These are phyloP conservation scores for Pocillopora meandrina DNA, from an alignment of 92 coral and sea anemone genomes.

Conservation along the genomic window DNA sequence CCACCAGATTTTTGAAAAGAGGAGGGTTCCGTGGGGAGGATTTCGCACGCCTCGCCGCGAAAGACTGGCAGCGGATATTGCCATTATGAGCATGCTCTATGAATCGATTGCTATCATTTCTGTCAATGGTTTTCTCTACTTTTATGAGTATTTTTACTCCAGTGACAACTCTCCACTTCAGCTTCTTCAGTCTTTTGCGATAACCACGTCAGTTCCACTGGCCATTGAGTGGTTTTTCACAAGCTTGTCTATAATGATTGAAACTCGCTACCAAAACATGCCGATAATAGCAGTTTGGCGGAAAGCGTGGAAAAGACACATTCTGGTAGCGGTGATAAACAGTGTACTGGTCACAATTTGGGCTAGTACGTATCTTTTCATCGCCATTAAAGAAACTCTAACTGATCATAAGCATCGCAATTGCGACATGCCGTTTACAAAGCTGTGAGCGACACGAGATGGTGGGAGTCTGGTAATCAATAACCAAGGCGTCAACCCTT, in stretches of 20 bases:
- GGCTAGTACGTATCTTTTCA: background rate
- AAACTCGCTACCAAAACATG: conserved; percentile 38
- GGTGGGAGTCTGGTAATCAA: background rate
- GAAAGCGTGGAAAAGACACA: conserved; percentile 9
- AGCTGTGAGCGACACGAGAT: background rate
- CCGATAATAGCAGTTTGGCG: conserved; percentile 30
- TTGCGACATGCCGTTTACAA: conserved; percentile 10
- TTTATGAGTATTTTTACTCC: conserved; percentile 23
- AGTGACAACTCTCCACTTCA: background rate
- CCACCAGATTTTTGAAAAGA: conserved; percentile 3
- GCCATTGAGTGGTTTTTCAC: conserved; percentile 39
- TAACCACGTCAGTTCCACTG: background rate
- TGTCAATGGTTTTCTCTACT: conserved; percentile 22
- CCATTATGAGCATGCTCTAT: conserved; percentile 31
- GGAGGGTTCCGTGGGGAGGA: conserved; percentile 28
- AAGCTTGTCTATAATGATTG: conserved; percentile 23
- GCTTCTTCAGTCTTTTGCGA: conserved; percentile 14
- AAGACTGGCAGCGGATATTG: conserved; percentile 22
- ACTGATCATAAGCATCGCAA: background rate
- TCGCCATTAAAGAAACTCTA: background rate
- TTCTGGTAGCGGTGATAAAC: conserved; percentile 27
- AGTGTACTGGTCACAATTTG: background rate
- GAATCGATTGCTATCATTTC: conserved; percentile 22
- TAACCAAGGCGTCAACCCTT: too few species aligned
- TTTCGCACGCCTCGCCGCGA: conserved; percentile 46